Percentiles rank a stretch among this genome's conserved stretches.
These are phyloP conservation scores for Hypsopygia costalis DNA, from an alignment of 2,888 invertebrate species.

Conservation along the genomic window DNA sequence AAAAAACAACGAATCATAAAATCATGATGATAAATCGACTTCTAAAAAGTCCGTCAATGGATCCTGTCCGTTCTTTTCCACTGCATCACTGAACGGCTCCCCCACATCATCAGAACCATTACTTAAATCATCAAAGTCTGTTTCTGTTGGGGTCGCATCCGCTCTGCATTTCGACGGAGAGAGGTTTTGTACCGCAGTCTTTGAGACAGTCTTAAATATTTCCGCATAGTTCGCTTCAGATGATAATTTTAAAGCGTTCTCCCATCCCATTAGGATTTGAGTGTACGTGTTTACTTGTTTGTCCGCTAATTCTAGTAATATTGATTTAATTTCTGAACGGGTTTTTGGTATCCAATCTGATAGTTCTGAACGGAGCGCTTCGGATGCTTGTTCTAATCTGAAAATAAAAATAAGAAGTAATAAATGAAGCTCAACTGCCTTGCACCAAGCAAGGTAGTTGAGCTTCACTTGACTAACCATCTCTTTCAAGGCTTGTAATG, in stretches of 20 bases:
- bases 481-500: no score
- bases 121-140: conserved; percentile 48
- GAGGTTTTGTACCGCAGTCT: conserved; percentile 57
- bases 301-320: conserved; percentile 55
- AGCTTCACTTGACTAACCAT: no score
- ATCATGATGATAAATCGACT: conserved; percentile 57
- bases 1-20: conserved; percentile 43
- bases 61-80: conserved; percentile 26
- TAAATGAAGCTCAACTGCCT: no score
- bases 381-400: conserved; percentile 66
- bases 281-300: conserved; percentile 49
- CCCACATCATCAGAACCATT: conserved; percentile 25
- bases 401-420: background rate
- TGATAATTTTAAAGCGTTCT: conserved; percentile 49
- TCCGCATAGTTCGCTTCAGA: conserved; percentile 43
- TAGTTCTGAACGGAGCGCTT: conserved; percentile 60
- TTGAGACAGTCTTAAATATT: conserved; percentile 67
- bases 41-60: conserved; percentile 55
- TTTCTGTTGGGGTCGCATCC: conserved; percentile 38
- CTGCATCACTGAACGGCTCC: conserved; percentile 17
- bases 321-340: conserved; percentile 43
- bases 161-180: conserved; percentile 44
- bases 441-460: no score
- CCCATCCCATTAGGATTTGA: conserved; percentile 53
- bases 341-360: conserved; percentile 67